These are phyloP conservation scores for Megaceryle alcyon DNA, from an alignment of 2,797 vertebrate species.

Conservation along the genomic window DNA sequence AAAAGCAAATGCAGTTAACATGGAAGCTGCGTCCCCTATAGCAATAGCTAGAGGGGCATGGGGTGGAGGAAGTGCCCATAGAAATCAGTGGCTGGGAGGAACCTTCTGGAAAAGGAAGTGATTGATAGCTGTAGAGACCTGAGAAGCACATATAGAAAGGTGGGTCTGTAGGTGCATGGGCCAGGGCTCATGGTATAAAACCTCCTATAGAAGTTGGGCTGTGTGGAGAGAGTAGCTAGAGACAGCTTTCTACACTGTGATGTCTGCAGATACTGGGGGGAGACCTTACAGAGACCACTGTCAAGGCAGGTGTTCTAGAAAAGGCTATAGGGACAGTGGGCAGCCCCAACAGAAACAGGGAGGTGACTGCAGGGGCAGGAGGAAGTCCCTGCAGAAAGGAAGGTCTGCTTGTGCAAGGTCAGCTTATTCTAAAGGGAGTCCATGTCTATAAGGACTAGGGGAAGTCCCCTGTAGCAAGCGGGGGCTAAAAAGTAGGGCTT, in stretches of 20 bases:
- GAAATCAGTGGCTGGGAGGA: neutral
- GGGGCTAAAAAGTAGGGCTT: too few relatives aligned
- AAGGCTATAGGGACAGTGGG: neutral
- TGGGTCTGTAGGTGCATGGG: fast-evolving
- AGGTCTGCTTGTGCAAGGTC: neutral
- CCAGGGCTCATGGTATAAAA: neutral
- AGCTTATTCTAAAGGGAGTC: neutral
- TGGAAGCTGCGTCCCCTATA: fast-evolving
- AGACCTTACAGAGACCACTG: neutral
- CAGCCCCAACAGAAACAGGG: neutral
- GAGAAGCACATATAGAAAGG: neutral
- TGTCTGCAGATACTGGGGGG: neutral
- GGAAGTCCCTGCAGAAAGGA: neutral
- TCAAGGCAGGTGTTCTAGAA: neutral
- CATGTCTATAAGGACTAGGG: neutral
- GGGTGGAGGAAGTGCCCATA: fast-evolving
- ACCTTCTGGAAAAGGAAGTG: neutral
- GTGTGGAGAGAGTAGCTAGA: neutral
- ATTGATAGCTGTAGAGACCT: neutral
- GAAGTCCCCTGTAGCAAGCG: neutral
- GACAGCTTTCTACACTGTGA: neutral
- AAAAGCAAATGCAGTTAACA: neutral
- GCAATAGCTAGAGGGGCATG: neutral
- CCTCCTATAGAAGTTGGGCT: neutral
- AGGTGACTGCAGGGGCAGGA: neutral